phyloP scores from a whole-genome alignment of 35 echinoderm and acorn worm genomes.

The Hemicentrotus pulcherrimus region DNA sequence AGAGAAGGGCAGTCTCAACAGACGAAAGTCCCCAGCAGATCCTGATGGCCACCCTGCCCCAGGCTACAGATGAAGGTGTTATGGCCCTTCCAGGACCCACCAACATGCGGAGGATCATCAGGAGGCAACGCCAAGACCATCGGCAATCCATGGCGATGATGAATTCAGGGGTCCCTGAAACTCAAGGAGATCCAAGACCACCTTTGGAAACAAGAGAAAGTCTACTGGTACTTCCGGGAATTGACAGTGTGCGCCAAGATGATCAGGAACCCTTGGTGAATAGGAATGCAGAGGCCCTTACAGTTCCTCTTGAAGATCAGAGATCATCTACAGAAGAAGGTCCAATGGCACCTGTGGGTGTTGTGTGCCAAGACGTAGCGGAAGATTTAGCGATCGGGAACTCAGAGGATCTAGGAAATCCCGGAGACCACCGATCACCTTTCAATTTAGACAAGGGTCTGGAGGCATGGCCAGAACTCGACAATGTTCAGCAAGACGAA shows the following conservation, averaged over 20 bases:
- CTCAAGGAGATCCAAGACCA: not conserved
- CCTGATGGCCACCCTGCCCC: not conserved
- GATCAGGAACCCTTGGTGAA: not conserved
- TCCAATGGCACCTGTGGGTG: not conserved
- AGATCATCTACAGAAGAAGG: not conserved
- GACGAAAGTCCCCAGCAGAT: slow-evolving; percentile 47
- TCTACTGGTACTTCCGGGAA: not conserved
- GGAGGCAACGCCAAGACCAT: slow-evolving; percentile 43
- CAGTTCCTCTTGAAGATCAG: not conserved
- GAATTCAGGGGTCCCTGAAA: not conserved
- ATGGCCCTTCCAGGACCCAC: not conserved
- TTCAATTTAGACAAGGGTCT: not conserved
- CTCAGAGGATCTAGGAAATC: not conserved
- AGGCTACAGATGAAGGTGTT: slow-evolving; percentile 32
- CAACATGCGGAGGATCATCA: slow-evolving; percentile 41
- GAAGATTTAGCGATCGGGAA: not conserved
- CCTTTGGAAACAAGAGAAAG: not conserved
- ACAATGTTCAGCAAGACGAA: not conserved
- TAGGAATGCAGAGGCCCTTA: not conserved
- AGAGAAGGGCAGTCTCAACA: slow-evolving; percentile 30
- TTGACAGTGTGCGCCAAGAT: not conserved
- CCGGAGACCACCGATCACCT: not conserved
- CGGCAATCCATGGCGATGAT: not conserved
- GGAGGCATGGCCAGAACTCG: not conserved
- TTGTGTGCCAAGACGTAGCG: not conserved